Base-by-base conservation (phyloP, 2,888 invertebrate genomes). In the Plagiodera versicolora region DNA sequence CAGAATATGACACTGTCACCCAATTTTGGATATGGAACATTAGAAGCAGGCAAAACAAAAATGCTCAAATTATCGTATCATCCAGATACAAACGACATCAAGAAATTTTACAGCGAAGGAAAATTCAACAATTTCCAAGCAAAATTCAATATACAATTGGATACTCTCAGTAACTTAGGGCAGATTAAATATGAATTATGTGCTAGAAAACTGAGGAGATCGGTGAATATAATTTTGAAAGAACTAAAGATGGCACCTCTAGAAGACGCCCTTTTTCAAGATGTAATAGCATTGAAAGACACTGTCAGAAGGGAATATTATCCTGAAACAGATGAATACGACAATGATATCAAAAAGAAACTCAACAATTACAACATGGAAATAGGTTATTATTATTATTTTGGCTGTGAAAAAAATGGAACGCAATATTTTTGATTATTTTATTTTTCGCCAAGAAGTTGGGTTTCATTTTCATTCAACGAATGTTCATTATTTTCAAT, bases 11-110 rank as follows among this genome's bases (percentile, higher is more conserved):
- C 63, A 6, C 54, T 72, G 35, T 56, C 55, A 10, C 72, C 71
- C 8, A 69, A 69, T 39, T 67, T 63, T 16, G 72, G 72, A 14
- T 70, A 68, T 46, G 64, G 67, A 10, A 61, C 65, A 58, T 60
- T 72, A 11, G 39, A 44, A 32, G 63, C 70, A 11, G 62, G 58
- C 19, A 65, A 65, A 19, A 61, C 57, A 11, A 64, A 66, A 47
- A 59, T 52, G 1, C 30, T 69, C 11, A 60, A 50, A 16, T 1
- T 70, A 17, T 64, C 60, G 30, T 56, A 69, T 19, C 67, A 67
- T 49, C 72, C 72, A 6, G 65, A 67, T 9, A 28, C 62, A 9
- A 28, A 59, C 44, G 68, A 71, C 58, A 53, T 68, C 35, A 56
- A 62, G 10, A 67, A 64, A 58, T 67, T 49, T 11, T 57, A 55